A percentile compares a stretch with the other conserved stretches of the same genome.
These are phyloP conservation scores for Peromyscus maniculatus DNA, from an alignment of 2,113 vertebrate species.

Conservation along the genomic window DNA sequence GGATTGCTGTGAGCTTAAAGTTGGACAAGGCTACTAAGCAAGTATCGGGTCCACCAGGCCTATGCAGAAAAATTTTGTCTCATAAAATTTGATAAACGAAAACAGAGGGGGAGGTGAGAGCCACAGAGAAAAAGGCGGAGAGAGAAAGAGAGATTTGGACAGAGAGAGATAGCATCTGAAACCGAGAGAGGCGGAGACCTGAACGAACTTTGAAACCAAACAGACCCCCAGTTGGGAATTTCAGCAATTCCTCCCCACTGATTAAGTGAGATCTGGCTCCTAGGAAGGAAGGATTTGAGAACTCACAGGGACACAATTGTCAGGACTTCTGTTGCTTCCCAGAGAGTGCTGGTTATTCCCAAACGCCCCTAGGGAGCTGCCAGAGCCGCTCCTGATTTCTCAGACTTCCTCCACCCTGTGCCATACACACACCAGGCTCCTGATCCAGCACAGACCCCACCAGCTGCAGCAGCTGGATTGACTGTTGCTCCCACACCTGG, in stretches of 20 bases:
- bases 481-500: neutral
- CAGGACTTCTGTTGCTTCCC: constrained; percentile 33
- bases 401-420: neutral
- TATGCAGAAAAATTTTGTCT: neutral
- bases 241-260: neutral
- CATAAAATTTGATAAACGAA: neutral
- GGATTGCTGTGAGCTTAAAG: neutral
- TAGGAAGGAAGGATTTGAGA: constrained; percentile 60
- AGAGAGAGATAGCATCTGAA: neutral
- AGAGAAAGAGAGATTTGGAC: neutral
- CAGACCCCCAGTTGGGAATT: neutral
- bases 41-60: neutral
- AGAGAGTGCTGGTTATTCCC: neutral
- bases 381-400: neutral
- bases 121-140: neutral
- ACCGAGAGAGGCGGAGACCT: neutral
- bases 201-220: constrained; percentile 16
- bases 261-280: constrained; percentile 47
- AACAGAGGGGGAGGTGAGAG: neutral
- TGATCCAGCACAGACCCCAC: neutral
- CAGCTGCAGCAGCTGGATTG: neutral
- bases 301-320: neutral
- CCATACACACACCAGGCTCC: neutral
- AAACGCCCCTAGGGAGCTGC: neutral
- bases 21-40: neutral